phyloP scores from a whole-genome alignment of 2,797 vertebrate genomes.

The Premnoplex brunnescens region DNA sequence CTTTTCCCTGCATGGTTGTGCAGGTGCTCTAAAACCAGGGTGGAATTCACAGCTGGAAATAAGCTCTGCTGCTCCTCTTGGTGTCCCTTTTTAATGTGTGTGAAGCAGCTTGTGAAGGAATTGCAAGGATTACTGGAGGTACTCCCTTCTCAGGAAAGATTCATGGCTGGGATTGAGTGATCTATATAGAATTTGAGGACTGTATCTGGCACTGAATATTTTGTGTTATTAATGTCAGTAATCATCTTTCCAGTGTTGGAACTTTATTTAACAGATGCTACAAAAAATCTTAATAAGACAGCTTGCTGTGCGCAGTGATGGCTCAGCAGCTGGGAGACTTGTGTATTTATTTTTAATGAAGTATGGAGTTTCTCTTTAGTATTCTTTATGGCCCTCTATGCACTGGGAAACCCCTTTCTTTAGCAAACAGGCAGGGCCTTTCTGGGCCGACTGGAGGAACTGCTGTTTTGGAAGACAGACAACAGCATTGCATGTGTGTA shows the following conservation, averaged over 20 bases:
- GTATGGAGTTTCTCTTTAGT: background rate
- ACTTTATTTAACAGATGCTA: constrained; percentile 1
- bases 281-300: background rate
- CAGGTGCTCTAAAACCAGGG: background rate
- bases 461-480: background rate
- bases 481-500: rapidly evolving
- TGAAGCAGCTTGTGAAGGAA: background rate
- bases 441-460: background rate
- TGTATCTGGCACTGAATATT: background rate
- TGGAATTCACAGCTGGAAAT: background rate
- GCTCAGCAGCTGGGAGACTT: background rate
- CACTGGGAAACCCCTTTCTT: background rate
- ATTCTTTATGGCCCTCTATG: background rate
- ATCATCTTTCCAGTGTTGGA: background rate
- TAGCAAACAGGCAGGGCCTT: background rate
- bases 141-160: background rate
- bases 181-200: background rate
- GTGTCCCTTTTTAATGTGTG: background rate
- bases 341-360: constrained; percentile 15
- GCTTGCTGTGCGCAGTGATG: background rate
- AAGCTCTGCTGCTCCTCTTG: rapidly evolving
- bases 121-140: background rate
- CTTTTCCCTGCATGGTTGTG: background rate
- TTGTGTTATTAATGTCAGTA: background rate
- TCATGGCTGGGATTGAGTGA: background rate